phyloP scores from a whole-genome alignment of 2,888 invertebrate genomes.

The Drosophila stalkeri region DNA sequence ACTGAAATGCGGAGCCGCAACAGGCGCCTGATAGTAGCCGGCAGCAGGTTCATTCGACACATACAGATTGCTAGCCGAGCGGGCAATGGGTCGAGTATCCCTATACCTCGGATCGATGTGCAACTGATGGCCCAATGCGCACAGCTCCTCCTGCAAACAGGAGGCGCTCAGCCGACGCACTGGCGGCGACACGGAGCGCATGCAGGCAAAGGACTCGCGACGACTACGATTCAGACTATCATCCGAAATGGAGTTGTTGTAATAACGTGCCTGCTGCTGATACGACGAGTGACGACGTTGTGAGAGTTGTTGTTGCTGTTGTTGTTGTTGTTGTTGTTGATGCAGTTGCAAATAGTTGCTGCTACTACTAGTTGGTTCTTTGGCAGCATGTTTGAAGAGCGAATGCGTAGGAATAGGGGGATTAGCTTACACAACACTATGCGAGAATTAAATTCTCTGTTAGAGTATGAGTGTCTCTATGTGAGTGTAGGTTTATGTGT shows the following conservation, averaged over 20 bases:
- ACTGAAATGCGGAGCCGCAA: conserved; percentile 56
- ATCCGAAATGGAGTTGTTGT: conserved; percentile 83
- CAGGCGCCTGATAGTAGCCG: conserved; percentile 43
- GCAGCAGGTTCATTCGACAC: conserved; percentile 58
- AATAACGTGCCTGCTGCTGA: conserved; percentile 66
- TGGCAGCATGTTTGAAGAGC: conserved; percentile 76
- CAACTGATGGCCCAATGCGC: conserved; percentile 82
- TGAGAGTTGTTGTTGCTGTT: conserved; percentile 54
- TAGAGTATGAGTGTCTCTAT: conserved; percentile 34
- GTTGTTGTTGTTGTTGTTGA: conserved; percentile 22
- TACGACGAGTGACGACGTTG: conserved; percentile 77
- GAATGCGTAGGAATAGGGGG: conserved; percentile 38
- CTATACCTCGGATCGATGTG: conserved; percentile 85
- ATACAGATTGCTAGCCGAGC: conserved; percentile 83
- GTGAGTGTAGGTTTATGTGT: background rate
- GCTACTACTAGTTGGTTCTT: conserved; percentile 41
- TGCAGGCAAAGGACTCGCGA: conserved; percentile 76
- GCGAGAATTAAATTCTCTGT: background rate
- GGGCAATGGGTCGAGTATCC: conserved; percentile 84
- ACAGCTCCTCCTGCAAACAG: conserved; percentile 83
- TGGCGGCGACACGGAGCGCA: conserved; percentile 76
- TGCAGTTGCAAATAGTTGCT: conserved; percentile 52
- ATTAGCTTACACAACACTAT: conserved; percentile 66
- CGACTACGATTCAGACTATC: conserved; percentile 83
- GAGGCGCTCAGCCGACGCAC: conserved; percentile 82